Conservation (phyloP, 1,140 invertebrate species). For the Manduca sexta region DNA sequence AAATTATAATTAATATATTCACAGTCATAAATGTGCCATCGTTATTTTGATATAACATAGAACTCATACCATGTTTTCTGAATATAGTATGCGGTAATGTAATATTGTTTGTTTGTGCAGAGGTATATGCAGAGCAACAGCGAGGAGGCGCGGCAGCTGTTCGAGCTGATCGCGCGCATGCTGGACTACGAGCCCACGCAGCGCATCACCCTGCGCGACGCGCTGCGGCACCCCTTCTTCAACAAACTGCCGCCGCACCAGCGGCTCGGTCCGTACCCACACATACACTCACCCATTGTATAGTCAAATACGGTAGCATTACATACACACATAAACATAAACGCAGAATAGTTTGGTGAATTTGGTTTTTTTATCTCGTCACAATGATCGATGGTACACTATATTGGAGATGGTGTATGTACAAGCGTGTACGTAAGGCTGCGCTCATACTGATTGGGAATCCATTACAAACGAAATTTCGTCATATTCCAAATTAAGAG, state of each 20-base stretch:
- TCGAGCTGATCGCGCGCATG: conserved; percentile 96
- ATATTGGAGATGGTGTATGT: too few relatives aligned
- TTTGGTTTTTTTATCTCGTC: too few relatives aligned
- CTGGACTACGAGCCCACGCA: conserved; percentile 96
- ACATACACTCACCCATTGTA: not conserved
- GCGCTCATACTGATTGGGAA: too few relatives aligned
- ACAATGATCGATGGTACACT: too few relatives aligned
- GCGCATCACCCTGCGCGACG: conserved; percentile 91
- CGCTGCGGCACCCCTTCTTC: conserved; percentile 95
- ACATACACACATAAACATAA: not conserved
- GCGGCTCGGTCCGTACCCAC: conserved; percentile 74
- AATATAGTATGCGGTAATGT: not conserved
- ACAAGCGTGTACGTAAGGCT: too few relatives aligned
- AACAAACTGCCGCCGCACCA: conserved; percentile 85
- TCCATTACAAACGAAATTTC: too few relatives aligned
- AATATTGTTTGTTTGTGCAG: conserved; percentile 71
- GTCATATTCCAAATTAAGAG: too few relatives aligned
- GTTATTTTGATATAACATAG: too few relatives aligned
- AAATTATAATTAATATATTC: too few relatives aligned
- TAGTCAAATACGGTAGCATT: not conserved
- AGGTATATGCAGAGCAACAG: conserved; percentile 92
- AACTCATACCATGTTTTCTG: not conserved
- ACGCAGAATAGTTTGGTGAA: too few relatives aligned
- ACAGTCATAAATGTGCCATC: too few relatives aligned
- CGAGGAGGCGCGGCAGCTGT: conserved; percentile 93